Base-by-base conservation (phyloP, 2,888 invertebrate species). In the Hydropsyche betteni region DNA sequence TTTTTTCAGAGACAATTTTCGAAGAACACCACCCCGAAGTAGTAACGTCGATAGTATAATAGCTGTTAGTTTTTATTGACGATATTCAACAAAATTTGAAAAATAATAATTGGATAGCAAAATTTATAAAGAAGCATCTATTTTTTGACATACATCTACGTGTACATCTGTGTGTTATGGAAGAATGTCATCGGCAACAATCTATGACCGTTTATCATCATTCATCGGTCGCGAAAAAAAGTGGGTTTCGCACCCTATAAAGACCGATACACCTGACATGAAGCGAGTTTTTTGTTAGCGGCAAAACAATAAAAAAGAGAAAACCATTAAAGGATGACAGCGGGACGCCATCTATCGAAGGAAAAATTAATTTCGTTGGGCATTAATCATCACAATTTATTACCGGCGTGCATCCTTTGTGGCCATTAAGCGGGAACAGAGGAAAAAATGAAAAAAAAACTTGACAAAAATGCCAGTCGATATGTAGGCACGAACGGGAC, bases 351-450 rank as follows among this genome's bases (percentile, higher is more conserved):
- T 79, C 78, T 76, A 78, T 79, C 78, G 78, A 78, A 79, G 79
- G 78, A 78, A 78, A 79, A 79, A 79, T 79, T 79, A 79, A 79
- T 79, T 79, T 79, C 74, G 44, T 44, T 69, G 77, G 71, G 69
- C 79, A 79, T 79, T 79, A 79, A 79, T 78, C 79, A 79, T 79
- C 77, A 73, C 75, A 78, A 79, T 79, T 79, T 79, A 79, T 79
- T 79, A 78, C 77, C 44, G 75, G 68, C 76, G 73, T 71, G 76
- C 69, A 77, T 77, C 76, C 79, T 77, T 77, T 76, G 75, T 53
- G 68, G 61, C 76, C 75, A 79, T 76, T 77, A 76, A 77, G 73
- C 72, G 64, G 74, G 74, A 64, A 64, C 34, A 73, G 51, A 50
- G 24, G 14, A 75, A 77, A 70, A 55, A 71, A 69, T 36, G 72